phyloP scores from a whole-genome alignment of 1,140 invertebrate genomes.

The Pinna nobilis region DNA sequence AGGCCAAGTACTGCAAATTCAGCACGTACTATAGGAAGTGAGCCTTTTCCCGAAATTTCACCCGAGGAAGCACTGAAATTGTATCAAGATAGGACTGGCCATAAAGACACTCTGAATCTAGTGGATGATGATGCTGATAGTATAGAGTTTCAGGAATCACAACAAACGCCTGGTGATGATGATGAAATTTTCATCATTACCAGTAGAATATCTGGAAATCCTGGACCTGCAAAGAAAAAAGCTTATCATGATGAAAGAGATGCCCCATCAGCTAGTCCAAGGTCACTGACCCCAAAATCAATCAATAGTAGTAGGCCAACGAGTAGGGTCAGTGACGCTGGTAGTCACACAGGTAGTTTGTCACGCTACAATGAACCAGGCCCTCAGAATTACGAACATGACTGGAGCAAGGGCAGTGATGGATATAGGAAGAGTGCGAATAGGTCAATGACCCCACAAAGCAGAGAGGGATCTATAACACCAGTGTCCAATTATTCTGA shows the following conservation, averaged over 20 bases:
- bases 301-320: conserved; percentile 7
- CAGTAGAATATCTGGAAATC: conserved; percentile 47
- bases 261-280: conserved; percentile 42
- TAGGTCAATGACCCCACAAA: conserved; percentile 7
- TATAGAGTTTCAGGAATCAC: conserved; percentile 39
- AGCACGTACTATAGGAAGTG: conserved; percentile 59
- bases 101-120: conserved; percentile 17
- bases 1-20: conserved; percentile 61
- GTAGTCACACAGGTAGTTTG: neutral
- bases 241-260: conserved; percentile 49
- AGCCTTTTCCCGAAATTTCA: conserved; percentile 66
- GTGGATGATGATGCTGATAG: conserved; percentile 37
- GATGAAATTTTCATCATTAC: conserved; percentile 62
- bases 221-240: conserved; percentile 48
- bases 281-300: conserved; percentile 21
- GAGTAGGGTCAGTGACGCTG: conserved; percentile 5
- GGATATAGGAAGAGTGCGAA: neutral
- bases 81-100: conserved; percentile 45
- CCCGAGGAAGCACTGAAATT: conserved; percentile 62
- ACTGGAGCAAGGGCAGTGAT: too few relatives aligned
- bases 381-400: too few relatives aligned
- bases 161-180: conserved; percentile 45
- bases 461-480: conserved; percentile 32
- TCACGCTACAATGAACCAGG: neutral
- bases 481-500: conserved; percentile 26